Evolutionary conservation across 37 sponge, comb jelly and placozoan genomes (phyloP), one percentile per base, ranked within the genome.

Genomic region (Diacarnus erythraeanus): DNA sequence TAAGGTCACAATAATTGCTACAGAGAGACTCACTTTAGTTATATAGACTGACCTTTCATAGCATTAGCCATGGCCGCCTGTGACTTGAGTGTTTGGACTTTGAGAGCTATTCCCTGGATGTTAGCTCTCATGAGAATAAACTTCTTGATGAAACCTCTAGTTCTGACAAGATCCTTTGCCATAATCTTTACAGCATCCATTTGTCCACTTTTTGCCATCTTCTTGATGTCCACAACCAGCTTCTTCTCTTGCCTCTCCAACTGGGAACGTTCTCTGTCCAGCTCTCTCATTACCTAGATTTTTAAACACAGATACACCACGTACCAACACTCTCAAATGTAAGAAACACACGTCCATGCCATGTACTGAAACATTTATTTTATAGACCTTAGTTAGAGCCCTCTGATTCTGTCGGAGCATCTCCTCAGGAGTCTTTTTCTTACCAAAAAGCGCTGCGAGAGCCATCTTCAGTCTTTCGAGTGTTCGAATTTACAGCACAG

Each of bases 61-160:
- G 98, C 95, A 79, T 86, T 92, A 8, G 98, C 98, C 98, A 97
- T 97, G 59, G 94, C 84, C n/a, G 93, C 95, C 56, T 91, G 91
- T 6, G 98, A 97, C 73, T 86, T 87, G 42, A 97, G 78, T 18
- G 98, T 97, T 78, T 94, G 96, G 0, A 97, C 54, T 69, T 97
- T 97, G 67, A 97, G 86, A 0, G 98, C 86, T 1, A 97, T 90
- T 20, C 89, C 98, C 82, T 97, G 95, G 34, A 97, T 92, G 71
- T 97, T 97, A 30, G 98, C 98, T 51, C 92, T 79, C 98, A 97
- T 97, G 78, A 92, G 71, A 51, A 97, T 97, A 57, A 97, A 97
- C 83, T 94, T 94, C 75, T 97, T 97, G 60, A 97, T 80, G 59
- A 95, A 97, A 29, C 42, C 73, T 56, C 98, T 71, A 1, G 98